Base-by-base conservation (phyloP, 2,888 invertebrate species). In the Drosophila differens region DNA sequence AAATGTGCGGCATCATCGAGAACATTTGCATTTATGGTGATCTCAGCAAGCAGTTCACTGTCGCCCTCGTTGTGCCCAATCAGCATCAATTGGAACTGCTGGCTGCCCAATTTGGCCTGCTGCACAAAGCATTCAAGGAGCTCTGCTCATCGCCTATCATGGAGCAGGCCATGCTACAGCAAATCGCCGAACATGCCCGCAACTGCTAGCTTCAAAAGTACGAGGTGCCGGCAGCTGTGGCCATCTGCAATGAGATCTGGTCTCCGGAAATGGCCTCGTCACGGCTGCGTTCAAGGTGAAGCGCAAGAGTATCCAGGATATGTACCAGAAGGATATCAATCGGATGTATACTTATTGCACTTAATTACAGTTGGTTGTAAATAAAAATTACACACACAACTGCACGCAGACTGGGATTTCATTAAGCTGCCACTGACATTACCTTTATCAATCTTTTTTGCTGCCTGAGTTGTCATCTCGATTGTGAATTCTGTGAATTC, bases 261-360 rank as follows among this genome's bases (percentile, higher is more conserved):
- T 98, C 98, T 0, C 99, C 99, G 0, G 99, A 99, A 92, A 97
- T 97, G 99, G 98, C 70, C 95, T 99, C 54, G 98, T 99, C 12
- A 99, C 99, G 37, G 99, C 99, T 81, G 99, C 99, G 64, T 98
- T 99, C 94, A 99, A 99, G 94, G 95, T 99, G 93, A 99, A 99
- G 94, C 95, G 99, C 91, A 98, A 98, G 95, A 97, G 97, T 93
- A 98, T 99, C 89, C 98, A 99, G 94, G 97, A 97, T 82, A 95
- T 96, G 87, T 99, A 98, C 95, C 96, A 97, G 94, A 96, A 96
- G 83, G 98, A 98, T 94, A 97, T 99, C 91, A 97, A 97, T 93
- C 95, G 97, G 85, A 98, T 99, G 97, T 99, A 99, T 94, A 97
- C 97, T 73, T 97, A 97, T 95, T 97, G 97, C 97, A 95, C 4